Conservation (phyloP, 2,888 invertebrate species). For the Sycophila texana region DNA sequence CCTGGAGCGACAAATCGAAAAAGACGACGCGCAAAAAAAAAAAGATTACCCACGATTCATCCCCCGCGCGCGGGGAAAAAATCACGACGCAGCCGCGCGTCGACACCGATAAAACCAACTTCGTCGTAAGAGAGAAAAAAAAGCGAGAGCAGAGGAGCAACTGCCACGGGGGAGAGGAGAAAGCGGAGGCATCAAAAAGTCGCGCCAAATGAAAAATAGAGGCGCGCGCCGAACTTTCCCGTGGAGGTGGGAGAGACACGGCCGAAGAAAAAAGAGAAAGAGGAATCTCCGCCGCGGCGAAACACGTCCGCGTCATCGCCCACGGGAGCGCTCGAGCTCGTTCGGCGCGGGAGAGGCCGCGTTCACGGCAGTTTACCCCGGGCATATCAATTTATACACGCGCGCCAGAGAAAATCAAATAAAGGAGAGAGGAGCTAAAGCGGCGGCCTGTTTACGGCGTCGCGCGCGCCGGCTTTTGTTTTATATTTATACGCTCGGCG, state of each 20-base stretch:
- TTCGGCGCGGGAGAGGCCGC: too few relatives aligned
- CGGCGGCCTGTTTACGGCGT: constrained; percentile 62
- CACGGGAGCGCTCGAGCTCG: constrained; percentile 57
- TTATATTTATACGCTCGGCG: constrained; percentile 66
- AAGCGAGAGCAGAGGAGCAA: background rate
- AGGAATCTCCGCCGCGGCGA: background rate
- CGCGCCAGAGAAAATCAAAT: constrained; percentile 67
- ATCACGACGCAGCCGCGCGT: constrained; percentile 26
- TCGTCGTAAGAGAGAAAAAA: background rate
- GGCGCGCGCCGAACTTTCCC: constrained; percentile 25
- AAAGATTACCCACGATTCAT: constrained; percentile 43
- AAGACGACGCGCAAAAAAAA: background rate
- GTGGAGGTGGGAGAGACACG: background rate
- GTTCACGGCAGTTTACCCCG: constrained; percentile 59
- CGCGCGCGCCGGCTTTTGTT: constrained; percentile 64
- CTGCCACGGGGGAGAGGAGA: background rate
- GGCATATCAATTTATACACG: constrained; percentile 68
- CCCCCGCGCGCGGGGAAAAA: constrained; percentile 30
- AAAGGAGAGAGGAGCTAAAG: constrained; percentile 65
- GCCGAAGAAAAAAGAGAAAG: constrained; percentile 1
- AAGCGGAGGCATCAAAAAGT: constrained; percentile 25
- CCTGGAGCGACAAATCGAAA: background rate
- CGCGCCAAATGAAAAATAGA: constrained; percentile 45
- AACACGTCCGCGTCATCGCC: constrained; percentile 55
- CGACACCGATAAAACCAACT: constrained; percentile 38